Evolutionary conservation across 2,888 invertebrate genomes (phyloP).

Genomic region (Dynastes hyllus): DNA sequence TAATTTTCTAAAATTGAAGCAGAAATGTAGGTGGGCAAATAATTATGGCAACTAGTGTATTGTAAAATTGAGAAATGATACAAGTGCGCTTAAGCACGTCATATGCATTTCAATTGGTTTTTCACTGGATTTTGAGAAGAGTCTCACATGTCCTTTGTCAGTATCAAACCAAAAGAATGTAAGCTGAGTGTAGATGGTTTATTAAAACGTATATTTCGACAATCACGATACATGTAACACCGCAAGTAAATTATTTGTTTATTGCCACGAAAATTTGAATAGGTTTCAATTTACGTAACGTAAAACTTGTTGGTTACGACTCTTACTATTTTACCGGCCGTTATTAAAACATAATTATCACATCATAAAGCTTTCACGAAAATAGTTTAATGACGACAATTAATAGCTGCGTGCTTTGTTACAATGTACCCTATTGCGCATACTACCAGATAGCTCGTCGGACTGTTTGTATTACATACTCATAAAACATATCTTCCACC

Average conservation of each 20-base stretch:
- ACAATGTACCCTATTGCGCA: constrained; percentile 33
- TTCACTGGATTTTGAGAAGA: no score
- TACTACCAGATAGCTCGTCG: not conserved
- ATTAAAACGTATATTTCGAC: no score
- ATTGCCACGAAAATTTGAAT: constrained; percentile 4
- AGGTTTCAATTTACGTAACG: constrained; percentile 18
- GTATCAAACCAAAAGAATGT: no score
- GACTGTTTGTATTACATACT: constrained; percentile 23
- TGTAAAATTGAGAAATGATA: no score
- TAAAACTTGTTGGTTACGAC: not conserved
- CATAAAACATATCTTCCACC: constrained; percentile 20
- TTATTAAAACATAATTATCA: constrained; percentile 32
- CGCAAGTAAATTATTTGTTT: constrained; percentile 9
- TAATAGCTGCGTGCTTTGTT: constrained; percentile 23
- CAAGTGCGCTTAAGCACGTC: no score
- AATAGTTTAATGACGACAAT: constrained; percentile 34
- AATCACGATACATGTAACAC: not conserved
- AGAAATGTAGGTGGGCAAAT: no score
- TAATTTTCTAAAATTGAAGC: no score
- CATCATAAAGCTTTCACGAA: constrained; percentile 32
- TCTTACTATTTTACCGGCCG: constrained; percentile 5
- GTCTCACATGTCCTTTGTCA: no score
- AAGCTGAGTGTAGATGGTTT: no score
- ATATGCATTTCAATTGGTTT: no score
- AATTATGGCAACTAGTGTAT: no score